Conservation (phyloP, 1,140 invertebrate species). For the Zophobas atratus region DNA sequence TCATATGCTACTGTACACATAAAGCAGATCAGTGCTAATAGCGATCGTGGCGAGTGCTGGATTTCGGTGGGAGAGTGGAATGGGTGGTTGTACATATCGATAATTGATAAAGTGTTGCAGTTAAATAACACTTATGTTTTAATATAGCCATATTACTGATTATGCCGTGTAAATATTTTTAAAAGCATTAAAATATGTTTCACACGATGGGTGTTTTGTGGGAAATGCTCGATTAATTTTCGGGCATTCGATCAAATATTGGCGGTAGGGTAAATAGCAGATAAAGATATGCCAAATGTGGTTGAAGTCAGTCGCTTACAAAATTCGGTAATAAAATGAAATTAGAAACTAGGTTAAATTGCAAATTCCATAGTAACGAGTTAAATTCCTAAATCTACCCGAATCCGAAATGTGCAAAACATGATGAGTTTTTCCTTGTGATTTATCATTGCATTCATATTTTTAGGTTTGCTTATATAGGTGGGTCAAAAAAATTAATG, state of each 20-base stretch:
- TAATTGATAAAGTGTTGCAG: constrained; percentile 62
- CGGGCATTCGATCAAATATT: not conserved
- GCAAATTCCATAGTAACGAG: too few relatives aligned
- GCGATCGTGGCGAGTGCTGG: not conserved
- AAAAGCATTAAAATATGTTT: constrained; percentile 44
- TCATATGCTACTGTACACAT: constrained; percentile 66
- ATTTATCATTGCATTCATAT: too few relatives aligned
- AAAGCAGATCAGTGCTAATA: constrained; percentile 50
- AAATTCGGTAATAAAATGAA: too few relatives aligned
- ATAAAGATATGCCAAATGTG: too few relatives aligned
- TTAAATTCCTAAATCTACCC: too few relatives aligned
- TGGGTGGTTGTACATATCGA: constrained; percentile 57
- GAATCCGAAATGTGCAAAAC: too few relatives aligned
- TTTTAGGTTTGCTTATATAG: too few relatives aligned
- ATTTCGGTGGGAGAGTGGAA: constrained; percentile 46
- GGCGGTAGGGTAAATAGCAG: too few relatives aligned
- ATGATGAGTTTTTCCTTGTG: too few relatives aligned
- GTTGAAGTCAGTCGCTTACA: too few relatives aligned
- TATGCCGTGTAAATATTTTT: constrained; percentile 49
- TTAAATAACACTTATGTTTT: constrained; percentile 65
- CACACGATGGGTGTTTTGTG: constrained; percentile 36
- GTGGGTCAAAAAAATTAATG: too few relatives aligned
- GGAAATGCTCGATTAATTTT: constrained; percentile 29
- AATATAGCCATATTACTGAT: constrained; percentile 59
- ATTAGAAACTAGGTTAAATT: too few relatives aligned